Base-by-base conservation (phyloP, 2,888 invertebrate genomes). In the Yponomeuta malinellus region DNA sequence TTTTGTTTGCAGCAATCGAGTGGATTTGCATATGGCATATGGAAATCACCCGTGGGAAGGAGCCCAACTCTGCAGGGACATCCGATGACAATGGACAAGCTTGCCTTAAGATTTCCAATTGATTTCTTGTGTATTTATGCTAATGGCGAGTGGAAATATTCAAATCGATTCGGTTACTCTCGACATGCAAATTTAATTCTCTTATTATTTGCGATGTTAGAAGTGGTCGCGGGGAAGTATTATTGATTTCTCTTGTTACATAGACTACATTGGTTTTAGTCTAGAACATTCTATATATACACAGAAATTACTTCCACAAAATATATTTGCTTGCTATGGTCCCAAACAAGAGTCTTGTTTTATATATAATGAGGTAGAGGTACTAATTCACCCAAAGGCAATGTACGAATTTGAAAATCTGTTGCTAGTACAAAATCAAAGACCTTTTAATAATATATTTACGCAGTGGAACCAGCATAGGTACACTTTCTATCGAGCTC, bases 91-190 rank as follows among this genome's bases (percentile, higher is more conserved):
- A 59, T 59, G 52, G 52, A 59, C 52, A 59, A 59, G 52, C 52
- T 59, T 59, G 52, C 52, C 52, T 59, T 59, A 59, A 59, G 65
- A 65, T 12, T 65, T 12, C 65, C 81, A 78, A 86, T 84, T 84
- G 84, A 86, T 86, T 82, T 77, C 81, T 81, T 74, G 76, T 71
- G 48, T 76, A 78, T 68, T 52, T 52, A 68, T 68, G 68, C 29
- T 31, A 68, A 68, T 68, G 70, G 73, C 75, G 52, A 59, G 15
- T 76, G 77, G 71, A 74, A 70, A 77, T 77, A 80, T 81, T 82
- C 73, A 78, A 82, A 81, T 79, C 72, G 75, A 78, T 79, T 78
- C 78, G 12, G 15, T 37, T 71, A 63, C 52, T 59, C 52, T 59
- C 59, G 68, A 71, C 75, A 82, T 82, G 79, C 78, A 80, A 81